These are phyloP conservation scores for Zaprionus bogoriensis DNA, from an alignment of 2,888 invertebrate species.

Conservation along the genomic window DNA sequence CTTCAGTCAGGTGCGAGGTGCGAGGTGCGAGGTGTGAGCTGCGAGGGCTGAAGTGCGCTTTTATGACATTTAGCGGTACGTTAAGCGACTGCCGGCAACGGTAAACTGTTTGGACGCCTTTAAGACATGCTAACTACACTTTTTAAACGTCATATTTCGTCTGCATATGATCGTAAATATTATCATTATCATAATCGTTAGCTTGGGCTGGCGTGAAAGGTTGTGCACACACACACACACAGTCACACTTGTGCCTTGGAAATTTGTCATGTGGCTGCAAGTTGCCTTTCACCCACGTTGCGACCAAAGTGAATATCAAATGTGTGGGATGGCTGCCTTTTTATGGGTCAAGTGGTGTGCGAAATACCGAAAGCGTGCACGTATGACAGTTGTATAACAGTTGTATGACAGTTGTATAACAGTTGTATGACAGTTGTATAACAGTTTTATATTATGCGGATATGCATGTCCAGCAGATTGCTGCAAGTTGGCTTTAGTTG, in stretches of 20 bases:
- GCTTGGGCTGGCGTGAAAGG: slow-evolving; percentile 54
- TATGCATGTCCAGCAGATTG: background rate
- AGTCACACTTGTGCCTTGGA: slow-evolving; percentile 34
- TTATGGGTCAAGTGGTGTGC: slow-evolving; percentile 8
- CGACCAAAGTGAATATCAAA: slow-evolving; percentile 7
- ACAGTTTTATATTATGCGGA: background rate
- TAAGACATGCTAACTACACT: slow-evolving; percentile 69
- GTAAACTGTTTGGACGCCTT: slow-evolving; percentile 63
- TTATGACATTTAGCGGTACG: slow-evolving; percentile 66
- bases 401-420: slow-evolving; percentile 1
- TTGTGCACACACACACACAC: slow-evolving; percentile 41
- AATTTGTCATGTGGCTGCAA: slow-evolving; percentile 26
- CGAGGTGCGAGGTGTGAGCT: slow-evolving; percentile 24
- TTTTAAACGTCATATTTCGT: slow-evolving; percentile 44
- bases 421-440: slow-evolving; percentile 6
- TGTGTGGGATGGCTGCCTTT: slow-evolving; percentile 7
- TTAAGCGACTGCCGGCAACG: slow-evolving; percentile 48
- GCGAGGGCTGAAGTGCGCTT: slow-evolving; percentile 26
- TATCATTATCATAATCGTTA: slow-evolving; percentile 61
- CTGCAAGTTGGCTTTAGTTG: background rate
- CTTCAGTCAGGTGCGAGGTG: slow-evolving; percentile 6
- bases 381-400: slow-evolving; percentile 22
- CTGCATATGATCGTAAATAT: slow-evolving; percentile 55
- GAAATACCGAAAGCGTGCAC: slow-evolving; percentile 3
- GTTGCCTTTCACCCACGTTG: slow-evolving; percentile 61